These are phyloP conservation scores for Acanthosepion esculentum DNA, from an alignment of 2,888 invertebrate species.

Conservation along the genomic window DNA sequence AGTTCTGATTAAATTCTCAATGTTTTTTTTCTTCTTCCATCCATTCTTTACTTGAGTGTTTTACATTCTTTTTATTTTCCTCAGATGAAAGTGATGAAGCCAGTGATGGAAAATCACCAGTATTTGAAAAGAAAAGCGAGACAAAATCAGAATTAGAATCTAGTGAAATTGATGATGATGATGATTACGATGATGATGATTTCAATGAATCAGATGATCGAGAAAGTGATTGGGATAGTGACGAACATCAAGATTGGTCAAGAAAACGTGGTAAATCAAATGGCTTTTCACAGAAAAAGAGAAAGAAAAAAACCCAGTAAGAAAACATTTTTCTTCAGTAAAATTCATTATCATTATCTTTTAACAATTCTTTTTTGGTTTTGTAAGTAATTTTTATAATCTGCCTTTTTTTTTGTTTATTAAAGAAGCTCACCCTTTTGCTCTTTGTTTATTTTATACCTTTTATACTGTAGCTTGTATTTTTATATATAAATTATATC, in stretches of 20 bases:
- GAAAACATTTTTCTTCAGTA: too few species aligned
- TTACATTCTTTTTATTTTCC: not conserved
- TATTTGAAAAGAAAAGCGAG: not conserved
- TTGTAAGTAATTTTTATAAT: too few species aligned
- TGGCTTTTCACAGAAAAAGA: constrained; percentile 36
- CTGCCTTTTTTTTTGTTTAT: too few species aligned
- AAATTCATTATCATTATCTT: too few species aligned
- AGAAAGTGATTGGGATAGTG: constrained; percentile 44
- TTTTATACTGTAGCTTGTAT: too few species aligned
- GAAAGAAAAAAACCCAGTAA: not conserved
- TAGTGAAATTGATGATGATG: not conserved
- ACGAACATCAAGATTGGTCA: constrained; percentile 43
- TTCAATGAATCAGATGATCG: not conserved
- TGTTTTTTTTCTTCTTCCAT: not conserved
- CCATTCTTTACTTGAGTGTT: not conserved
- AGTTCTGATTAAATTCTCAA: too few species aligned
- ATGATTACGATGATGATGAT: not conserved
- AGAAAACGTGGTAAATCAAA: not conserved
- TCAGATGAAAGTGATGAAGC: not conserved
- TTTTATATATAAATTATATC: too few species aligned
- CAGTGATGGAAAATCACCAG: not conserved
- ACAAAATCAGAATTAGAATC: not conserved
- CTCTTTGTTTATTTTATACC: too few species aligned
- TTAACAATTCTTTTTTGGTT: too few species aligned
- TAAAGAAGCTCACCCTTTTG: too few species aligned